Percentiles rank a stretch among this genome's conserved stretches.
These are phyloP conservation scores for Cariama cristata DNA, from an alignment of 2,113 vertebrate species.

Conservation along the genomic window DNA sequence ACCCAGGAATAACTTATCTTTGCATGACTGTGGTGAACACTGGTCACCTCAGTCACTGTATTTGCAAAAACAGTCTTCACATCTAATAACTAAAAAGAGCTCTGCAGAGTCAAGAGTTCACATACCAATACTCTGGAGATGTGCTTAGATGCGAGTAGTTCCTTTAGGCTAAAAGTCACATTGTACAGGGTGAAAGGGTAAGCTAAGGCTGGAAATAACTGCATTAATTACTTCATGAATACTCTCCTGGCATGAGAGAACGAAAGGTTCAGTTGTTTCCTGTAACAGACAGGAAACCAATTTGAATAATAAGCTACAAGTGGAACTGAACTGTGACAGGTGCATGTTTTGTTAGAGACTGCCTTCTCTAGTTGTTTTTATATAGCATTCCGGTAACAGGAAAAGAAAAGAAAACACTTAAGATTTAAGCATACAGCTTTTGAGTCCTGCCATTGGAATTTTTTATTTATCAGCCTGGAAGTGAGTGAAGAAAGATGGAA, in stretches of 20 bases:
- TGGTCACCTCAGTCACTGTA: not conserved
- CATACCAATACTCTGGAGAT: not conserved
- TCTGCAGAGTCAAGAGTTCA: not conserved
- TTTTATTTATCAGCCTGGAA: not conserved
- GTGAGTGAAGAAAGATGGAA: not conserved
- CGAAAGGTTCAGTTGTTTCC: not conserved
- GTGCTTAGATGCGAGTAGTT: not conserved
- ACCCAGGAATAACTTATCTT: not conserved
- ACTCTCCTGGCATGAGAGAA: not conserved
- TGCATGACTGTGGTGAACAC: not conserved
- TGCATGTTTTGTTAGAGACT: not conserved
- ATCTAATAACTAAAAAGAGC: not conserved
- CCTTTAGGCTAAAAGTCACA: not conserved
- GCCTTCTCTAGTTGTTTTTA: not conserved
- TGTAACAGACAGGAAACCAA: not conserved
- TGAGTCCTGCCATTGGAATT: not conserved
- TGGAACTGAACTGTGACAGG: not conserved
- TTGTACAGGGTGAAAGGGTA: not conserved
- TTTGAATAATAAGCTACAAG: not conserved
- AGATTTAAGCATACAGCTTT: not conserved
- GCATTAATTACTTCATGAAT: not conserved
- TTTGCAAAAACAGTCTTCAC: not conserved
- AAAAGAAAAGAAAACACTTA: not conserved
- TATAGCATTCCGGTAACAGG: not conserved
- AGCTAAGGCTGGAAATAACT: not conserved